Evolutionary conservation across 2,113 vertebrate species (phyloP), one percentile per base, ranked within the genome.

Genomic region (Lates calcarifer): DNA sequence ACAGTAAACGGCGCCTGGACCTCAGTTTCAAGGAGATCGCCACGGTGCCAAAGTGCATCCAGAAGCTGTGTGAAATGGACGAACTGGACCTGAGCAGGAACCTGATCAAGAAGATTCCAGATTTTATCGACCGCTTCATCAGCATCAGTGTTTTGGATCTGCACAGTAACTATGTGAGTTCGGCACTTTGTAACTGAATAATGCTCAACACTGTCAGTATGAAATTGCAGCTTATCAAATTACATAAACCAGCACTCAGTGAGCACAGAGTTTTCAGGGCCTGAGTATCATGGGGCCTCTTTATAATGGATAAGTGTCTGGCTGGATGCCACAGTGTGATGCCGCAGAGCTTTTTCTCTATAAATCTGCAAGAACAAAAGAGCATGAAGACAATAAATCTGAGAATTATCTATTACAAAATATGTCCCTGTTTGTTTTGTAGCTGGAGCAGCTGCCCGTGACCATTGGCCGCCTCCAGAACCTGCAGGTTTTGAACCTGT

Each of bases 41-140:
- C 1, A 74, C 79, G 2, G 96, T 99, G 31, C 98, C 98, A 0
- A 95, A 93, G 37, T 96, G 96, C 67, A 82, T 99, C 77, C 90
- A 97, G 77, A 95, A 96, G 68, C 83, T 99, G 47, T 83, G 0
- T 2, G 95, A 96, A 0, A 80, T 99, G 12, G 96, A 98, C 0
- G 97, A 98, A 85, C 87, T 98, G 22, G 95, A 99, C 76, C 93
- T 99, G 62, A 98, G 98, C 91, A 90, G 96, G 73, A 99, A 99
- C 81, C 28, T 94, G 89, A 91, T 99, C 74, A 93, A 13, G 76
- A 96, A 94, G 77, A 90, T 99, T 61, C 98, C 98, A 0, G 94
- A 96, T 5, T 93, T 86, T n/a, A 96, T 97, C 0, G 87, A 94
- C 18, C 89, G 87, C 6, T 98, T 99, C 53, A 66, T 93, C 81